A percentile compares a stretch with the other conserved stretches of the same genome.
These are phyloP conservation scores for Porites lobata DNA, from an alignment of 92 coral and sea anemone species.

Conservation along the genomic window DNA sequence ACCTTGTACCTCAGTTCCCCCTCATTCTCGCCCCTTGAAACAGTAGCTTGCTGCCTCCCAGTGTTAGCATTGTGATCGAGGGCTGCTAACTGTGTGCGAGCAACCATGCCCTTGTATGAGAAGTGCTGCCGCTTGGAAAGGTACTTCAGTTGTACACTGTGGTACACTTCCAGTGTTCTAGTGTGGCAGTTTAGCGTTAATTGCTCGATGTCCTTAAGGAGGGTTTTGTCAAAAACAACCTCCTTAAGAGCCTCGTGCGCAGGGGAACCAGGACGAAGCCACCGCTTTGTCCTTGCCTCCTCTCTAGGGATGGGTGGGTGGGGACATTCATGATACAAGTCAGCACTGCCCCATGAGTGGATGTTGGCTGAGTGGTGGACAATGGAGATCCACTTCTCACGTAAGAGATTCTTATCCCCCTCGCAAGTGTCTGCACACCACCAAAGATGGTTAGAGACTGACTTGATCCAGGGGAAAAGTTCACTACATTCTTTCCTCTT, in stretches of 20 bases:
- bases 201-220: no score
- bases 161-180: no score
- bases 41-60: slow-evolving; percentile 56
- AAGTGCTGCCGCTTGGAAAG: slow-evolving; percentile 70
- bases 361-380: slow-evolving; percentile 39
- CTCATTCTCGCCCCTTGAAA: slow-evolving; percentile 36
- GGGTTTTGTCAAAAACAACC: slow-evolving; percentile 1
- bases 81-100: slow-evolving; percentile 69
- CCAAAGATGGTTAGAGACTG: no score
- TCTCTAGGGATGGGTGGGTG: no score
- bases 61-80: slow-evolving; percentile 70
- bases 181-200: no score
- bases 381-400: slow-evolving; percentile 48
- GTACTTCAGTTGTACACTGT: slow-evolving; percentile 29
- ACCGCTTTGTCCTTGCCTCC: no score
- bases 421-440: not conserved
- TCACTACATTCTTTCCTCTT: no score
- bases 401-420: slow-evolving; percentile 48
- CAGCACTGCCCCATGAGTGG: slow-evolving; percentile 17
- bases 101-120: slow-evolving; percentile 46
- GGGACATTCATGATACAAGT: slow-evolving; percentile 11
- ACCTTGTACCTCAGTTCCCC: slow-evolving; percentile 57
- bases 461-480: no score
- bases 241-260: slow-evolving; percentile 43
- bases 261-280: not conserved